A percentile compares a stretch with the other conserved stretches of the same genome.
These are phyloP conservation scores for Gallirallus australis DNA, from an alignment of 2,797 vertebrate species.

Conservation along the genomic window DNA sequence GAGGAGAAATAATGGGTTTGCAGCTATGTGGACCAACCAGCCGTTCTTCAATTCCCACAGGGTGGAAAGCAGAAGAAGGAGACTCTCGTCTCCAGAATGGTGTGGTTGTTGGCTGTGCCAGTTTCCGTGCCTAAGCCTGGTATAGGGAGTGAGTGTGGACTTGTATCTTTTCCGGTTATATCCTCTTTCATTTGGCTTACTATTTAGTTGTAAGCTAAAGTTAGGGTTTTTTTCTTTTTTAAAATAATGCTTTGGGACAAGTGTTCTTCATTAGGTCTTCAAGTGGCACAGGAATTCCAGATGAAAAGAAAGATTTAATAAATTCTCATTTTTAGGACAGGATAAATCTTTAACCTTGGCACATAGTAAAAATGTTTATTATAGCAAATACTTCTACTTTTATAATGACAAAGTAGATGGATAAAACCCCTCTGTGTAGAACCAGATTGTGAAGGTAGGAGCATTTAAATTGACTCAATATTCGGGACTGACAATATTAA, in stretches of 20 bases:
- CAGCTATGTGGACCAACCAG: constrained; percentile 16
- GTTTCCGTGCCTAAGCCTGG: not conserved
- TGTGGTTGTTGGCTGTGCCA: not conserved
- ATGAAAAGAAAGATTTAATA: not conserved
- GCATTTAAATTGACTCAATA: not conserved
- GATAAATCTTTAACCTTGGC: not conserved
- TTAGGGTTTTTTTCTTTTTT: not conserved
- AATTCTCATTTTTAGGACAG: not conserved
- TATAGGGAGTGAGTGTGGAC: not conserved
- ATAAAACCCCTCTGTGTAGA: constrained; percentile 13
- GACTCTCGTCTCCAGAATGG: not conserved
- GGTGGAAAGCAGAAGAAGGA: not conserved
- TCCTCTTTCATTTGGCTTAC: not conserved
- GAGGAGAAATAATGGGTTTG: constrained; percentile 2
- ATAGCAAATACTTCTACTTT: not conserved
- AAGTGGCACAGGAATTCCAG: not conserved
- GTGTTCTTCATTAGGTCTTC: not conserved
- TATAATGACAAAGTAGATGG: not conserved
- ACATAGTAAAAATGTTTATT: not conserved
- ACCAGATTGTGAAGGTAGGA: constrained; percentile 28
- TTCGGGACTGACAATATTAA: constrained; percentile 4
- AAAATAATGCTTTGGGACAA: not conserved
- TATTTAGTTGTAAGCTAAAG: not conserved
- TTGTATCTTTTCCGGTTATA: not conserved
- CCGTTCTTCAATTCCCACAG: constrained; percentile 11